A percentile compares a stretch with the other conserved stretches of the same genome.
phyloP scores from a whole-genome alignment of 2,888 invertebrate species.

The Leucoptera coffeella region DNA sequence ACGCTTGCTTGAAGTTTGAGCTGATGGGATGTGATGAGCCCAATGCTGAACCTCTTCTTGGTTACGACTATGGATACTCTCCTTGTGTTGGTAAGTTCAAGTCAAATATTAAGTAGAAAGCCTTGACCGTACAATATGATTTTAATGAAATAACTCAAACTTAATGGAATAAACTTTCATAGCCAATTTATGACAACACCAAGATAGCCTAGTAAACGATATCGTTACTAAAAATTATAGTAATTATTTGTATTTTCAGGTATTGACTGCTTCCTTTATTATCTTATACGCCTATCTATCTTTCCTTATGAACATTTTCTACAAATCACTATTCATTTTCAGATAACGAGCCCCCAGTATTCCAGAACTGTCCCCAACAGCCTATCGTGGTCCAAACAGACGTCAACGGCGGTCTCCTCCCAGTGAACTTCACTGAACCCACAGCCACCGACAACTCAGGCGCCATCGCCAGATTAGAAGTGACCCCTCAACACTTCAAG shows the following conservation, averaged over 20 bases:
- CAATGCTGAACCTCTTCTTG: slow-evolving; percentile 71
- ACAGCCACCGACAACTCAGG: slow-evolving; percentile 94
- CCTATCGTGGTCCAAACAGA: slow-evolving; percentile 87
- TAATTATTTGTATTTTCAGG: too few species aligned
- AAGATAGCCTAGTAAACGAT: too few species aligned
- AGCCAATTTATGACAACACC: too few species aligned
- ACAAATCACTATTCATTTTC: slow-evolving; percentile 11
- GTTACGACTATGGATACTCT: slow-evolving; percentile 89
- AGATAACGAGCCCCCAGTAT: slow-evolving; percentile 94
- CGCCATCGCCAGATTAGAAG: slow-evolving; percentile 86
- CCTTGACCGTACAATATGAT: too few species aligned
- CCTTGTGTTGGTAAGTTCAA: slow-evolving; percentile 72
- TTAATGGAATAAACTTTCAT: too few species aligned
- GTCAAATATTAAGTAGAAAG: neutral
- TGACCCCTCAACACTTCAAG: slow-evolving; percentile 85
- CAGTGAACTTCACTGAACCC: slow-evolving; percentile 90
- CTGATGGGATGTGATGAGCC: slow-evolving; percentile 94
- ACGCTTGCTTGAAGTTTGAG: slow-evolving; percentile 93
- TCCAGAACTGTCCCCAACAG: slow-evolving; percentile 93
- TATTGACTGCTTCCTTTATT: too few species aligned
- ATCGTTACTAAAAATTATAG: too few species aligned
- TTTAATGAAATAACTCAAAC: too few species aligned
- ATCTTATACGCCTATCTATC: too few species aligned
- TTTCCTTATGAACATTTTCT: too few species aligned
- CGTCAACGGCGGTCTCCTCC: slow-evolving; percentile 79